A percentile compares a stretch with the other conserved stretches of the same genome.
Conservation (phyloP, 2,113 vertebrate genomes). For the Ctenomys sociabilis region DNA sequence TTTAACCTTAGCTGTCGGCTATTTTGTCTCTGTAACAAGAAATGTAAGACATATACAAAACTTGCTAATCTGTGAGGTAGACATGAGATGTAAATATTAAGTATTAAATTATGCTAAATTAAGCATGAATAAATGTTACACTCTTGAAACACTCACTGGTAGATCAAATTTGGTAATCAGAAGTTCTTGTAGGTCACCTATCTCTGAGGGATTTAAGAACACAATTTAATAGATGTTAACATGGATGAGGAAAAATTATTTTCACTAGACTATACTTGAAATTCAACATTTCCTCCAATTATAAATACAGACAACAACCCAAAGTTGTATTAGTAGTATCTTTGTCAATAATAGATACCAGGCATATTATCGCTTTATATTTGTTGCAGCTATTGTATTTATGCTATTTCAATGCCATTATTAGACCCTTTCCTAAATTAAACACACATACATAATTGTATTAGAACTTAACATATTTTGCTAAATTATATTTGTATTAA, state of each 20-base stretch:
- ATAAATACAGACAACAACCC: not conserved
- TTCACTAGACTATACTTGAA: slow-evolving; percentile 16
- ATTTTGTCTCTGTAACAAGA: not conserved
- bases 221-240: not conserved
- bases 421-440: not conserved
- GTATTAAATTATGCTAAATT: slow-evolving; percentile 13
- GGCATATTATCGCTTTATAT: not conserved
- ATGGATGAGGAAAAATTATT: not conserved
- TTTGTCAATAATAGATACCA: not conserved
- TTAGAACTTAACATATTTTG: slow-evolving; percentile 1
- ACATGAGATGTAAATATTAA: not conserved
- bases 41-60: not conserved
- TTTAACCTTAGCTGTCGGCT: not conserved
- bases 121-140: slow-evolving; percentile 21
- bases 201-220: not conserved
- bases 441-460: not conserved
- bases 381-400: not conserved
- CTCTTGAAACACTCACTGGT: not conserved
- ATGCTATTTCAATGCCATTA: not conserved
- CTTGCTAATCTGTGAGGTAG: not conserved
- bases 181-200: not conserved
- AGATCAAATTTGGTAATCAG: not conserved
- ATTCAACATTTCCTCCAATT: slow-evolving; percentile 42
- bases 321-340: not conserved
- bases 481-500: not conserved